Evolutionary conservation across 2,113 vertebrate species (phyloP).

Genomic region (Cnemophilus loriae): DNA sequence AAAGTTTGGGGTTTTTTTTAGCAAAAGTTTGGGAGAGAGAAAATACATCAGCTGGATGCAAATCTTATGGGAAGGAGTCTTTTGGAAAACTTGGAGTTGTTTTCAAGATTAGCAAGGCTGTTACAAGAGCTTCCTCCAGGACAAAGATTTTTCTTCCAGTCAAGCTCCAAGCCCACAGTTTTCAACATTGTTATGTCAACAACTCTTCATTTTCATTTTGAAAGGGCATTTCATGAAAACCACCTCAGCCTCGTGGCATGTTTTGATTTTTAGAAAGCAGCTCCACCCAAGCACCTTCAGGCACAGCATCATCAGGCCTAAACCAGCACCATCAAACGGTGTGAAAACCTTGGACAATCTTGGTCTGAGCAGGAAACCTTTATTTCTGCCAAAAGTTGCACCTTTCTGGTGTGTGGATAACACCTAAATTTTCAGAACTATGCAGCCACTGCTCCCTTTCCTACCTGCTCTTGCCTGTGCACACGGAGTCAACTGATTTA

Average conservation of each 20-base stretch:
- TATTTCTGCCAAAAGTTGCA: neutral
- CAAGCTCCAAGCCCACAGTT: neutral
- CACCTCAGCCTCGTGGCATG: neutral
- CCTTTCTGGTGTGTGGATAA: neutral
- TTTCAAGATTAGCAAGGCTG: neutral
- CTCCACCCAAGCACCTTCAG: neutral
- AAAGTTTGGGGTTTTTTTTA: neutral
- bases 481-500: neutral
- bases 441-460: neutral
- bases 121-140: neutral
- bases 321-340: neutral
- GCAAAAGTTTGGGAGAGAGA: neutral
- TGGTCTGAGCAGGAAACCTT: neutral
- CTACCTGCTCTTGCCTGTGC: neutral
- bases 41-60: neutral
- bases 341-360: neutral
- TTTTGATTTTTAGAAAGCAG: neutral
- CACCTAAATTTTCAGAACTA: neutral
- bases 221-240: neutral
- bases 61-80: neutral
- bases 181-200: neutral
- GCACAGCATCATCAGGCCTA: neutral
- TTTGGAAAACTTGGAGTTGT: neutral
- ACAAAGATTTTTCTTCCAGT: neutral
- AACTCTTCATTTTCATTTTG: neutral